Base-by-base conservation (phyloP, 2,797 vertebrate genomes). In the Argyrosomus regius region DNA sequence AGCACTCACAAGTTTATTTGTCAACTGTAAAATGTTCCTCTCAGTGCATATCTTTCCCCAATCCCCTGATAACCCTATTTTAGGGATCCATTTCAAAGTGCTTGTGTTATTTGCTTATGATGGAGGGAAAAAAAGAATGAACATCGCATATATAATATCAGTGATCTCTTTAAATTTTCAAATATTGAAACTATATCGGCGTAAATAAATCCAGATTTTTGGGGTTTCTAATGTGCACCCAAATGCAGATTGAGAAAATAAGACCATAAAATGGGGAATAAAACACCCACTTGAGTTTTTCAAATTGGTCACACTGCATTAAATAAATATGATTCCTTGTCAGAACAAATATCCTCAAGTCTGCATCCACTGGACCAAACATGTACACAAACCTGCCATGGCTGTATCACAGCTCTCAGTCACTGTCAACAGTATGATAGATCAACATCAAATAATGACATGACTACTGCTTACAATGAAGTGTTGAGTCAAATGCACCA, bases 291-390 rank as follows among this genome's bases (percentile, higher is more conserved):
- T 4, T 64, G 41, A 62, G 39, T 24, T 69, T 24, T 53, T 53
- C 39, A 67, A 49, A n/a, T 75, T 57, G 52, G 57, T 62, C 62
- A 75, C 18, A 60, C 62, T 46, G 63, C 60, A 77, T 67, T 22
- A 83, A 66, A 83, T 45, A 67, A 71, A 84, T 61, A 87, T 63
- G 75, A 26, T 17, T 67, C 16, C 67, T 50, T 77, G 73, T 87
- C 77, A 78, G 46, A 83, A 71, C 48, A 49, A 12, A 57, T 84
- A 24, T 81, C 41, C 0, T 75, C 53, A 41, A 13, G 64, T 73
- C 31, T 17, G 54, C 17, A 53, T 52, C 41, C 71, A n/a, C 16
- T 24, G 16, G 52, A 63, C 54, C n/a, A 39, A 41, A 22, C 11
- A 3, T 13, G 45, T 45, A 39, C 57, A 70, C 28, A 72, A 62